phyloP scores from a whole-genome alignment of 2,888 invertebrate species.

The Stegophylla sp. region DNA sequence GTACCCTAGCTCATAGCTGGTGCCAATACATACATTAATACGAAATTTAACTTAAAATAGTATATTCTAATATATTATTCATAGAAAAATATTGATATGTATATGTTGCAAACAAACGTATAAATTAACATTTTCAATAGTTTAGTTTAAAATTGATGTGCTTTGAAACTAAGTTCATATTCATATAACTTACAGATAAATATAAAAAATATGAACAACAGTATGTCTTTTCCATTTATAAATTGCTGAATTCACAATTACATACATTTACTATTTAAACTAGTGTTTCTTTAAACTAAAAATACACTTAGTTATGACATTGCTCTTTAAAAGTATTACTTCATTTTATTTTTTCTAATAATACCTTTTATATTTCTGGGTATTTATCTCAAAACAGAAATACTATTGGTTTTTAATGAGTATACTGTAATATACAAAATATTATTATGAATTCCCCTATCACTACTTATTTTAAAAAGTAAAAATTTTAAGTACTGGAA shows the following conservation, averaged over 20 bases:
- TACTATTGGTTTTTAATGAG: conserved; percentile 3
- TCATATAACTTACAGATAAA: not conserved
- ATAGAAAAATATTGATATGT: conserved; percentile 58
- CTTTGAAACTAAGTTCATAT: conserved; percentile 1
- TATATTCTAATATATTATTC: conserved; percentile 4
- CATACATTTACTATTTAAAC: not conserved
- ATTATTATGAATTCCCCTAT: conserved; percentile 11
- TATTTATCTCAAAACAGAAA: not conserved
- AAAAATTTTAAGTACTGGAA: not conserved
- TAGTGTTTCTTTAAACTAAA: conserved; percentile 1
- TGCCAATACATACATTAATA: conserved; percentile 9
- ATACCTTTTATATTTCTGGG: not conserved
- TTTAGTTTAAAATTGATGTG: conserved; percentile 21
- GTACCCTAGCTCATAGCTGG: conserved; percentile 36
- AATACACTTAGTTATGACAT: conserved; percentile 1
- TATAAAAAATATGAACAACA: conserved; percentile 10
- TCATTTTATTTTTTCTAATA: not conserved
- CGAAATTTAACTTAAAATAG: conserved; percentile 13
- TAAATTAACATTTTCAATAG: conserved; percentile 15
- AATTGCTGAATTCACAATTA: not conserved
- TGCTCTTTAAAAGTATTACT: no score
- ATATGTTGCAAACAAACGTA: conserved; percentile 44
- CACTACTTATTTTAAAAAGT: not conserved
- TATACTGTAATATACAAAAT: not conserved
- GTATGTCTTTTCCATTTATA: not conserved